phyloP scores from a whole-genome alignment of 2,888 invertebrate genomes.

The Thelaira solivaga region DNA sequence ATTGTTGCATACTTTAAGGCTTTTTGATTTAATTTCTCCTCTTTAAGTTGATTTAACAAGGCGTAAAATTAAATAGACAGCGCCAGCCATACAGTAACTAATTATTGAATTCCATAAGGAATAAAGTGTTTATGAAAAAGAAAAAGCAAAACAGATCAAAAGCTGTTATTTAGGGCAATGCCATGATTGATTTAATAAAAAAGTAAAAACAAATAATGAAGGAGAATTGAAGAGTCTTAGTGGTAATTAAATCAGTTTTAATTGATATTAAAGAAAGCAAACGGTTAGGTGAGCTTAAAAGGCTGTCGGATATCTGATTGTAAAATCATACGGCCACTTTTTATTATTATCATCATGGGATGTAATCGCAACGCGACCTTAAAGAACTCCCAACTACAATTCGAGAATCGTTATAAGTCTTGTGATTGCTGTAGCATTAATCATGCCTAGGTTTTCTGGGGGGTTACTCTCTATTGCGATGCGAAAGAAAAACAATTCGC shows the following conservation, averaged over 20 bases:
- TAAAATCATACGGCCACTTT: too few relatives aligned
- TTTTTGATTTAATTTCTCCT: constrained; percentile 28
- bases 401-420: too few relatives aligned
- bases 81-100: too few relatives aligned
- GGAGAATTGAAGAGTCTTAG: not conserved
- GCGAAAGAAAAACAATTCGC: too few relatives aligned
- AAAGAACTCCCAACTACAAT: too few relatives aligned
- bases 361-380: too few relatives aligned
- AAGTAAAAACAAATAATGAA: not conserved
- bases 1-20: constrained; percentile 54
- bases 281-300: too few relatives aligned
- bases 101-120: constrained; percentile 17
- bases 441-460: too few relatives aligned
- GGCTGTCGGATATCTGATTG: too few relatives aligned
- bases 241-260: not conserved
- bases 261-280: not conserved
- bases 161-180: not conserved
- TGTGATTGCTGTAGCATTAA: too few relatives aligned
- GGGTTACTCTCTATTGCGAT: too few relatives aligned
- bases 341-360: too few relatives aligned
- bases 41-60: constrained; percentile 25
- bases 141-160: not conserved
- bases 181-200: not conserved
- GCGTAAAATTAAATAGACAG: constrained; percentile 9
- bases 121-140: not conserved